Percentiles rank a stretch among this genome's conserved stretches.
Evolutionary conservation across 2,888 invertebrate genomes (phyloP).

Genomic region (Thelaira solivaga): DNA sequence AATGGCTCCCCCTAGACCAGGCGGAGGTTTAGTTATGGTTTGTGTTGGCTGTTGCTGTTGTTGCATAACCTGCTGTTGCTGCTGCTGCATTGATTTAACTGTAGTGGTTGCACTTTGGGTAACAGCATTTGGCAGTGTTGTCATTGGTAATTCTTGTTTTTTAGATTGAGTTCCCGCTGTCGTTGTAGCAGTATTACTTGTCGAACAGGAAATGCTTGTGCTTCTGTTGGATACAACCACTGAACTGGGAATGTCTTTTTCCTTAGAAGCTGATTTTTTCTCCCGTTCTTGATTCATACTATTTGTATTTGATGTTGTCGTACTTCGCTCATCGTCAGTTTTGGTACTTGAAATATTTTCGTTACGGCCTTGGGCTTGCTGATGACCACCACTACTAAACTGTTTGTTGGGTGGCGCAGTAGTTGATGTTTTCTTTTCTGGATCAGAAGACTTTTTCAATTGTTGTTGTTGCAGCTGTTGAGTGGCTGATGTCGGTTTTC

Average conservation of each 20-base stretch:
- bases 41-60: constrained; percentile 69
- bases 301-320: background rate
- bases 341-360: constrained; percentile 64
- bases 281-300: constrained; percentile 60
- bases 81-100: constrained; percentile 40
- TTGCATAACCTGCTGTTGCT: constrained; percentile 69
- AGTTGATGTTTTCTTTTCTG: constrained; percentile 56
- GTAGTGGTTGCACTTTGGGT: constrained; percentile 53
- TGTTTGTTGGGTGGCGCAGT: constrained; percentile 68
- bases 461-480: constrained; percentile 65
- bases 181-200: constrained; percentile 23
- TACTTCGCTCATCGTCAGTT: constrained; percentile 78
- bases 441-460: constrained; percentile 58
- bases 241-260: constrained; percentile 69
- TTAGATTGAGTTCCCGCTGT: constrained; percentile 56
- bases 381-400: constrained; percentile 62
- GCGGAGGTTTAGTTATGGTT: constrained; percentile 67
- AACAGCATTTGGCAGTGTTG: constrained; percentile 63
- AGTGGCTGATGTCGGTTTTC: constrained; percentile 32
- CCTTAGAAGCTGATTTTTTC: constrained; percentile 69
- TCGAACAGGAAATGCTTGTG: constrained; percentile 57
- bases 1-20: constrained; percentile 66
- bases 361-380: constrained; percentile 55
- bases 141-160: constrained; percentile 68
- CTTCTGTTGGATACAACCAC: constrained; percentile 24